Evolutionary conservation across 2,113 vertebrate genomes (phyloP).

Genomic region (Emydocephalus ijimae): DNA sequence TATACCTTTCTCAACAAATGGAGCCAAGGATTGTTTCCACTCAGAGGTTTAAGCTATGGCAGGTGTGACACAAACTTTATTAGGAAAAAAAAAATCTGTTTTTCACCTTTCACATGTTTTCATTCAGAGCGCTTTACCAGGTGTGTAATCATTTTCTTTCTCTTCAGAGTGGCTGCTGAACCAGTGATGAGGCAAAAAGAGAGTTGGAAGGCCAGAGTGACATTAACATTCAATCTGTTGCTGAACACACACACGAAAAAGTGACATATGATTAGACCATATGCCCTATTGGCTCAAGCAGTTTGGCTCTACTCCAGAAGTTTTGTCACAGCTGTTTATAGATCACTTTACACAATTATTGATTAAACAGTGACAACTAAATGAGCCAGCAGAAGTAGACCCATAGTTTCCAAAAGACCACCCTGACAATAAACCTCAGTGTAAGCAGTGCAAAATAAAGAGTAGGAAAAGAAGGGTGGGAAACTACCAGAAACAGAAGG

Average conservation of each 20-base stretch:
- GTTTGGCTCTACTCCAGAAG: neutral
- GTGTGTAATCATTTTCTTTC: neutral
- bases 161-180: neutral
- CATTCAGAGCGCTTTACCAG: neutral
- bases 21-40: neutral
- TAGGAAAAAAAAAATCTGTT: neutral
- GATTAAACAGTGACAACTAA: conserved; percentile 11
- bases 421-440: conserved; percentile 16
- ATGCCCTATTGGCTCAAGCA: neutral
- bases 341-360: conserved; percentile 4
- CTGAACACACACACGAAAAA: neutral
- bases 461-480: neutral
- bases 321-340: neutral
- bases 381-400: conserved; percentile 30
- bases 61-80: neutral
- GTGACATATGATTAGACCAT: neutral
- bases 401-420: conserved; percentile 45
- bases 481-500: neutral
- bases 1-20: neutral
- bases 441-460: neutral
- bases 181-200: neutral
- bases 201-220: neutral
- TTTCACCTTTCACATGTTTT: neutral
- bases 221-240: neutral
- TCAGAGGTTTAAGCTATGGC: neutral